These are phyloP conservation scores for Cepaea hortensis DNA, from an alignment of 2,888 invertebrate species.

Conservation along the genomic window DNA sequence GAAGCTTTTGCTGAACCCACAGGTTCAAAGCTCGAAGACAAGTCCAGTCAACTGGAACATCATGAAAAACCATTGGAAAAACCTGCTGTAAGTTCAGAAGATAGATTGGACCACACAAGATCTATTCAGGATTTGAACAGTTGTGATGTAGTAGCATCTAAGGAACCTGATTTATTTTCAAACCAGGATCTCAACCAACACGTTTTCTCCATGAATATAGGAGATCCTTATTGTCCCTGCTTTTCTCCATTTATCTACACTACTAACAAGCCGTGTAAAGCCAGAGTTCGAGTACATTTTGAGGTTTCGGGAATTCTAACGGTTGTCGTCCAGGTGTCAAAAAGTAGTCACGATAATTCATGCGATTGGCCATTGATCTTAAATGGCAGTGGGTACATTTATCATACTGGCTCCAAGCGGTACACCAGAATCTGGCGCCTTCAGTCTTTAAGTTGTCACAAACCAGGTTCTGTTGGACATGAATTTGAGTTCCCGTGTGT, in stretches of 20 bases:
- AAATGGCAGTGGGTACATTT: background rate
- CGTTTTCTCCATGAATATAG: background rate
- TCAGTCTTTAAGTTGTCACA: background rate
- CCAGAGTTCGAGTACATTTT: background rate
- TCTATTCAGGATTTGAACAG: no score
- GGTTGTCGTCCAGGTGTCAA: background rate
- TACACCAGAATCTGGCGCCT: slow-evolving; percentile 7
- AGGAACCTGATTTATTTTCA: no score
- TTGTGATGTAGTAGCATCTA: no score
- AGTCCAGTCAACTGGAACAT: no score
- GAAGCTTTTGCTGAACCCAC: background rate
- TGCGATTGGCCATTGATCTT: slow-evolving; percentile 3
- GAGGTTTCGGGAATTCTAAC: background rate
- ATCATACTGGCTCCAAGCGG: background rate
- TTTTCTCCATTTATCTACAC: background rate
- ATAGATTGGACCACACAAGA: no score
- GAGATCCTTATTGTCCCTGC: background rate
- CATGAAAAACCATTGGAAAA: no score
- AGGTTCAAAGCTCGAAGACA: background rate
- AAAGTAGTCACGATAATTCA: background rate
- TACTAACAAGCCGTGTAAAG: background rate
- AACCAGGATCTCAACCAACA: no score
- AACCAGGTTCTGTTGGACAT: background rate
- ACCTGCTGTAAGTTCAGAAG: no score
- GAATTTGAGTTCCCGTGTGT: background rate